These are phyloP conservation scores for Rhinella marina DNA, from an alignment of 2,797 vertebrate genomes.

Conservation along the genomic window DNA sequence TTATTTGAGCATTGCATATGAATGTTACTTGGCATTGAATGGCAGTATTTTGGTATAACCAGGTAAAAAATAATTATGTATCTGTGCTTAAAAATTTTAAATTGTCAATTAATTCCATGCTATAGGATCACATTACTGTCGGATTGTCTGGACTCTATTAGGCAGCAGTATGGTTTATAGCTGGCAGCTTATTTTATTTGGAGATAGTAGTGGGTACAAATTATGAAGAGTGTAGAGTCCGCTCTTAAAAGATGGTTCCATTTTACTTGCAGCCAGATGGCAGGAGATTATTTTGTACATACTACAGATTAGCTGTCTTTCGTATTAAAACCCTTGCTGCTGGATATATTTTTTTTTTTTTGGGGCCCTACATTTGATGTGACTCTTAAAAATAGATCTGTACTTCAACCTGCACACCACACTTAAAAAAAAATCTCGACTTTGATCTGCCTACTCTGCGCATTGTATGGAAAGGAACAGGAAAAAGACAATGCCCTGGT, in stretches of 20 bases:
- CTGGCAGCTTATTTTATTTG: too few relatives aligned
- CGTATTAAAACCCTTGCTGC: neutral
- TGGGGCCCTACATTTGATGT: neutral
- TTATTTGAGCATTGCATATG: too few relatives aligned
- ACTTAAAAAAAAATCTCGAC: neutral
- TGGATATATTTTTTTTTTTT: neutral
- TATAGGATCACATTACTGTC: neutral
- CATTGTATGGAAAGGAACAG: neutral
- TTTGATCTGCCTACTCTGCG: neutral
- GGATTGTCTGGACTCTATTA: neutral
- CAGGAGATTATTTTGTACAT: slow-evolving; percentile 14
- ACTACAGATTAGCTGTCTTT: neutral
- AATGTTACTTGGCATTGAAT: too few relatives aligned
- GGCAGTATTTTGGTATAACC: neutral
- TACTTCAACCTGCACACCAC: neutral
- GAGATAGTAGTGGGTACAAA: neutral
- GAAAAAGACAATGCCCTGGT: neutral
- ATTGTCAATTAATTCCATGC: neutral
- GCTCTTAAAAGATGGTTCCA: neutral
- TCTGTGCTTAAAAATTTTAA: neutral
- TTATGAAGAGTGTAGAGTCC: too few relatives aligned
- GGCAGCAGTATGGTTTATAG: neutral
- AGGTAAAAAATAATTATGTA: too few relatives aligned
- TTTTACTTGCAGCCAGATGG: slow-evolving; percentile 18
- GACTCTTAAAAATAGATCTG: neutral